Percentiles rank a stretch among this genome's conserved stretches.
Conservation (phyloP, 2,797 vertebrate genomes). For the Champsocephalus esox region DNA sequence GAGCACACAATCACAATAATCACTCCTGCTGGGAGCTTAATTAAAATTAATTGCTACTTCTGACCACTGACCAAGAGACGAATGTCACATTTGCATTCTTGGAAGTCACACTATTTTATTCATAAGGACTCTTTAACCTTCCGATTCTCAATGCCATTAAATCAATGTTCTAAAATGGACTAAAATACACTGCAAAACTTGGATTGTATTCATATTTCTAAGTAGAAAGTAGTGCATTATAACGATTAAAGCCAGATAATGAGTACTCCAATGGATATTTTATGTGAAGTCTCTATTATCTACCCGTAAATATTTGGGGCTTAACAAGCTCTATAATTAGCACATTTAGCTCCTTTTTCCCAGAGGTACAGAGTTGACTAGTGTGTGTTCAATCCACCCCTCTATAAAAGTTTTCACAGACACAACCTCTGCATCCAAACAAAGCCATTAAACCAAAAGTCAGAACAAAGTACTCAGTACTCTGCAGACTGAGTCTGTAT, state of each 20-base stretch:
- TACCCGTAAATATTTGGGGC: slow-evolving; percentile 41
- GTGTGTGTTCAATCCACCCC: slow-evolving; percentile 48
- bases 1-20: slow-evolving; percentile 69
- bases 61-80: slow-evolving; percentile 50
- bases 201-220: neutral
- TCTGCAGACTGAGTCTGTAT: slow-evolving; percentile 17
- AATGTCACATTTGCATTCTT: slow-evolving; percentile 37
- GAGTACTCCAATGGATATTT: neutral
- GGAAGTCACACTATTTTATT: slow-evolving; percentile 11
- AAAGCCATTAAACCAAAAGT: slow-evolving; percentile 59
- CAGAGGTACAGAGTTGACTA: slow-evolving; percentile 43
- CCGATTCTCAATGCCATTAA: too few species aligned
- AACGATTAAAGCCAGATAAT: neutral
- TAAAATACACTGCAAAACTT: neutral
- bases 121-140: neutral
- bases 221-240: neutral
- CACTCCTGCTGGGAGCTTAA: slow-evolving; percentile 66
- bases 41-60: slow-evolving; percentile 65
- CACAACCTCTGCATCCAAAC: slow-evolving; percentile 67
- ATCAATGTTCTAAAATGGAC: neutral
- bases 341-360: slow-evolving; percentile 51
- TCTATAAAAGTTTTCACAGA: slow-evolving; percentile 61
- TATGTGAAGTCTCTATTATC: slow-evolving; percentile 3
- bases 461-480: slow-evolving; percentile 28
- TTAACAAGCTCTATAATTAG: slow-evolving; percentile 64